phyloP scores from a whole-genome alignment of 2,888 invertebrate species.

The Nowickia ferox region DNA sequence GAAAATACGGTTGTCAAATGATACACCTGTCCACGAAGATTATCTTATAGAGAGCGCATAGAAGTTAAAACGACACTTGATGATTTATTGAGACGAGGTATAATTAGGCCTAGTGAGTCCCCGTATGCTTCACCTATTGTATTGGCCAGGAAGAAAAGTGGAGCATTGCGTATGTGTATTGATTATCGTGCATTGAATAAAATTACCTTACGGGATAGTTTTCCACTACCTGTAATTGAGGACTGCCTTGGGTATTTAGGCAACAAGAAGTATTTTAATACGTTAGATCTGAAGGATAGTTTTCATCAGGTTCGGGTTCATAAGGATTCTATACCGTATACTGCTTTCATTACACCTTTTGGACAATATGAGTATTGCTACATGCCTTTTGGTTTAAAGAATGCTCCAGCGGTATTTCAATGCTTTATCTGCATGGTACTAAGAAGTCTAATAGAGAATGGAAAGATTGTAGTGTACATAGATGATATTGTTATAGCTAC shows the following conservation, averaged over 20 bases:
- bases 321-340: background rate
- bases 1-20: no score
- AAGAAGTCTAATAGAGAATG: background rate
- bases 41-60: no score
- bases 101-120: no score
- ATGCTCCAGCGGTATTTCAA: background rate
- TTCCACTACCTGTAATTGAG: constrained; percentile 21
- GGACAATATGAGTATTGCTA: constrained; percentile 30
- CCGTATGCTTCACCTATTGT: no score
- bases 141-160: no score
- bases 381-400: background rate
- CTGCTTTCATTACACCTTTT: constrained; percentile 26
- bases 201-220: constrained; percentile 10
- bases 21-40: no score
- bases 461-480: background rate
- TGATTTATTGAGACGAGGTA: no score
- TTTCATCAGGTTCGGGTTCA: background rate
- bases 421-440: background rate
- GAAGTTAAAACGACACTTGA: no score
- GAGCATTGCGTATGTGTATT: no score
- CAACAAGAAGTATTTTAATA: background rate
- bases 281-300: background rate
- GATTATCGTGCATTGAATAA: background rate
- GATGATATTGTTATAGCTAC: constrained; percentile 31
- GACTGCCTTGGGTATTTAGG: constrained; percentile 27